Evolutionary conservation across 2,888 invertebrate species (phyloP), one percentile per base, ranked within the genome.

Genomic region (Cephus spinipes): DNA sequence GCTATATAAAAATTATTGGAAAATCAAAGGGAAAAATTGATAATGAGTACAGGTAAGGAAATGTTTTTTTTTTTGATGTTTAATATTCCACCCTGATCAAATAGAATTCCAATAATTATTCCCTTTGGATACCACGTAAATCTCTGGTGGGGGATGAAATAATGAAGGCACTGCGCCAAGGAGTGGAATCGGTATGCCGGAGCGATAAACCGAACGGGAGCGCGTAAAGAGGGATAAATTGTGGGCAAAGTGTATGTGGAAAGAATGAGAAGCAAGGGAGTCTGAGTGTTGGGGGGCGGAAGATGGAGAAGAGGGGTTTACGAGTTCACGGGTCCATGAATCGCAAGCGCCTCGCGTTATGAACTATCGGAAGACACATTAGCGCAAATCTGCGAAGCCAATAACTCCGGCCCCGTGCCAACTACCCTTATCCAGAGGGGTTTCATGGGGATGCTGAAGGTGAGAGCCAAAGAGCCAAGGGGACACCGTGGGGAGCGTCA

Each of bases 291-390:
- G 15, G 68, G 40, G 71, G 75, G 32, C 68, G 36, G 9, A 23
- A 36, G 73, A 73, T 11, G 73, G 30, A 68, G 23, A 69, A 35
- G 40, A 75, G 40, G 77, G 83, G 83, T 85, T 87, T 84, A 84
- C 84, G 86, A 87, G 85, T 87, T 87, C 82, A 85, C 85, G 84
- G 84, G 78, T 85, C 84, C 79, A 78, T 86, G 88, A 86, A 82
- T 85, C 84, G 83, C 80, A 83, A 83, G 83, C 81, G 79, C 80
- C 80, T 73, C 79, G 81, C 85, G 80, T 86, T 87, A 87, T 85
- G 87, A 90, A 89, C 89, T 88, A 89, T 90, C 87, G 88, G 89
- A 87, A 88, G 90, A 89, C 88, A 88, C 88, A 90, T 90, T 90
- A 89, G 88, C 86, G 88, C 87, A 86, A 89, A 89, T 89, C 88